Evolutionary conservation across 2,888 invertebrate species (phyloP).

Genomic region (Campoletis raptor): DNA sequence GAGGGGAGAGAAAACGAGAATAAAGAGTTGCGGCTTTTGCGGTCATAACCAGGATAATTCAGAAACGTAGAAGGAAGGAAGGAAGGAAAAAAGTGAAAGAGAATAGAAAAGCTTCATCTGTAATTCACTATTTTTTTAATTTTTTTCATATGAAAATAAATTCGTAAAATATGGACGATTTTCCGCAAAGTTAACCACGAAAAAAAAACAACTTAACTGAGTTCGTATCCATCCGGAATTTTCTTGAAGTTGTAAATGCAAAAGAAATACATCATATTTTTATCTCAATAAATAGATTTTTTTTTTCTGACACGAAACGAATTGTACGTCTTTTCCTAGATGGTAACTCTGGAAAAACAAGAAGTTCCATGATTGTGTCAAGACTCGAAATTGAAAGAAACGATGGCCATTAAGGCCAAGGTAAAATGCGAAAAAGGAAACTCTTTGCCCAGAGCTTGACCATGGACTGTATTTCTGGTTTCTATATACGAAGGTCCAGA

Average conservation of each 20-base stretch:
- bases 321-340: not conserved
- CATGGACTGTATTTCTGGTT: slow-evolving; percentile 22
- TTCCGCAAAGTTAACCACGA: slow-evolving; percentile 5
- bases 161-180: not conserved
- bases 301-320: not conserved
- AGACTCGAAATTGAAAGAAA: slow-evolving; percentile 9
- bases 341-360: not conserved
- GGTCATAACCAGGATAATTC: slow-evolving; percentile 40
- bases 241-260: not conserved
- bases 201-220: slow-evolving; percentile 4
- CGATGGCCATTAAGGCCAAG: not conserved
- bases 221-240: not conserved
- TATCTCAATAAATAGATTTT: not conserved
- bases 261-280: not conserved
- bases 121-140: slow-evolving; percentile 10
- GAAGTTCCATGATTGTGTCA: not conserved
- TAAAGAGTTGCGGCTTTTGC: slow-evolving; percentile 26
- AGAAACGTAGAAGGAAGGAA: slow-evolving; percentile 17
- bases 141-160: slow-evolving; percentile 7
- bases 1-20: slow-evolving; percentile 19
- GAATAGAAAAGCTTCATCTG: slow-evolving; percentile 17
- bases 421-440: slow-evolving; percentile 3
- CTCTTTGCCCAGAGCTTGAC: slow-evolving; percentile 19
- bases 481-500: slow-evolving; percentile 23
- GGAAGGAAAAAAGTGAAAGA: slow-evolving; percentile 6